Base-by-base conservation (phyloP, 2,888 invertebrate genomes). In the Ectropis crepuscularia region DNA sequence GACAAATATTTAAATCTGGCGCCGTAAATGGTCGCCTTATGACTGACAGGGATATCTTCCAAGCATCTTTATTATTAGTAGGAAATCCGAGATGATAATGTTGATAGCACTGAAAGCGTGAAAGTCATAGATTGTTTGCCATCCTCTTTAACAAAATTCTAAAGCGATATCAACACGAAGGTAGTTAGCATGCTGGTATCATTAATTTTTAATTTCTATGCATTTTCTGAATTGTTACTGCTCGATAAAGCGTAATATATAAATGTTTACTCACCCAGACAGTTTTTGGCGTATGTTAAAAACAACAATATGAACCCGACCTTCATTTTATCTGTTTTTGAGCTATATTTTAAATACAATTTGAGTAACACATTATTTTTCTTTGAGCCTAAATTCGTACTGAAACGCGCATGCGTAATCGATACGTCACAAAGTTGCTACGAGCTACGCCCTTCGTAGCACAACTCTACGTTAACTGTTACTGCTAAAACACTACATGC, bases 321-420 rank as follows among this genome's bases (percentile, higher is more conserved):
- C 75, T 86, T 88, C 91, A 90, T 90, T 74, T 81, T 46, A 59
- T 48, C 57, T 50, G 42, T 50, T 72, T 71, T 63, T 61, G 49
- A 54, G 67, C 43, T 65, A 66, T 57, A 61, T 58, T 60, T 51
- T 57, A 16, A 12, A 10, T 16, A 53, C 36, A 61, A 65, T 71
- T 79, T 78, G 64, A 78, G 66, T 55, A 63, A 63, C 65, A 71
- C 82, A 82, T 61, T 85, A 78, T 83, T 85, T 83, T 67, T 63
- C 43, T 78, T 78, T 77, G 78, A 69, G 53, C 46, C 38, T 46
- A 74, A 69, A 69, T 65, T 4, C 64, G 61, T 60, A 68, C 62
- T 61, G 74, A 45, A 64, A 11, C 11, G 79, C 90, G 91, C 91
- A 85, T 72, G 89, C 88, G 90, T 83, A 83, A 91, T 91, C 92